phyloP scores from a whole-genome alignment of 2,797 vertebrate genomes.

The Brotula barbata region DNA sequence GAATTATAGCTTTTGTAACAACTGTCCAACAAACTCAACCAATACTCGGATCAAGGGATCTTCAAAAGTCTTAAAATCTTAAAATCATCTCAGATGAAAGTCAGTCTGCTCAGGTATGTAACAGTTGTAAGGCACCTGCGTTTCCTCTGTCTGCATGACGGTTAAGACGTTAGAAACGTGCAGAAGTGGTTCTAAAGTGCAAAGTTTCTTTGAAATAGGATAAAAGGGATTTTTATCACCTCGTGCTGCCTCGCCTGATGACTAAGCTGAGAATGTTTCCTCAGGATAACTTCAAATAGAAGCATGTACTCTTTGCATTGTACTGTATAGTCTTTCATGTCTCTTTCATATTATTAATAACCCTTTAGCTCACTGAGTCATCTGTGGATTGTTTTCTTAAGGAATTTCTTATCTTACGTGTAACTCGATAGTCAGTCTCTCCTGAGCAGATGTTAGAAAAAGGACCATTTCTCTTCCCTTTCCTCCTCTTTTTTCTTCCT shows the following conservation, averaged over 20 bases:
- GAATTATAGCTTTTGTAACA: too few species aligned
- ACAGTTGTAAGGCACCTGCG: too few species aligned
- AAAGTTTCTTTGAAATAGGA: background rate
- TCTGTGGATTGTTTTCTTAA: constrained; percentile 14
- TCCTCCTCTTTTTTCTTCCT: constrained; percentile 27
- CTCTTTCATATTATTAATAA: constrained; percentile 34
- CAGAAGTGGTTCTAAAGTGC: too few species aligned
- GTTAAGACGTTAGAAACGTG: too few species aligned
- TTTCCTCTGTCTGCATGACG: too few species aligned
- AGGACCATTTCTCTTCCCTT: constrained; percentile 31
- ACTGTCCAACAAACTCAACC: too few species aligned
- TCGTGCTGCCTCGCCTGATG: constrained; percentile 30
- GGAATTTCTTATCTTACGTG: constrained; percentile 39
- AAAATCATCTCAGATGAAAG: too few species aligned
- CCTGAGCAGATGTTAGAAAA: constrained; percentile 10
- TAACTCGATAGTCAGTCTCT: constrained; percentile 47
- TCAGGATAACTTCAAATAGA: background rate
- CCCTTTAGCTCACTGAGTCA: constrained; percentile 31
- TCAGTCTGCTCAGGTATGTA: too few species aligned
- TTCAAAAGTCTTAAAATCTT: too few species aligned
- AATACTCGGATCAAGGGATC: too few species aligned
- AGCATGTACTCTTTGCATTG: constrained; percentile 14
- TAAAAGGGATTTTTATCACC: constrained; percentile 43
- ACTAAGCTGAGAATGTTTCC: constrained; percentile 38
- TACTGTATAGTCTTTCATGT: constrained; percentile 40